Conservation (phyloP, 2,888 invertebrate genomes). For the Plemyria rubiginata region DNA sequence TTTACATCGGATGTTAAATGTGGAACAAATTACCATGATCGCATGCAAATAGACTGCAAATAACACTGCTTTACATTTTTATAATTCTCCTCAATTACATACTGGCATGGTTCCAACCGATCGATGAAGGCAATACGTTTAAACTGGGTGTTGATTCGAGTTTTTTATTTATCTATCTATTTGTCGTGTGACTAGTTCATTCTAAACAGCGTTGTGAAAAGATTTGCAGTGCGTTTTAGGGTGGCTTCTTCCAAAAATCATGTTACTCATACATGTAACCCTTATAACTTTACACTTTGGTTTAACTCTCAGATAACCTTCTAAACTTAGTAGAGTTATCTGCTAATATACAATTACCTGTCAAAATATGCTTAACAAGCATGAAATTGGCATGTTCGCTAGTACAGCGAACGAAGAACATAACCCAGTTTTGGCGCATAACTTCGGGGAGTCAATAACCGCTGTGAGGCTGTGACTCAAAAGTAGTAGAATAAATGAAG, state of each 20-base stretch:
- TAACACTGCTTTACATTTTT: constrained; percentile 1
- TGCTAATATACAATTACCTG: background rate
- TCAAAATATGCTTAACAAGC: constrained; percentile 1
- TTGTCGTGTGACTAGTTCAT: no score
- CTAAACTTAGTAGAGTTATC: no score
- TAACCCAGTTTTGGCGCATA: constrained; percentile 19
- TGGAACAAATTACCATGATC: constrained; percentile 18
- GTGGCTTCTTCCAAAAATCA: no score
- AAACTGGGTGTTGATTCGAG: no score
- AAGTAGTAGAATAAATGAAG: no score
- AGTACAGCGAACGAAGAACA: constrained; percentile 5
- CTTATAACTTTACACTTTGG: no score
- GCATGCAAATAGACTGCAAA: constrained; percentile 11
- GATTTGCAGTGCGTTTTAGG: no score
- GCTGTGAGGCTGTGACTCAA: constrained; percentile 23
- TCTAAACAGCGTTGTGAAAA: background rate
- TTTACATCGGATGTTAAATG: constrained; percentile 17
- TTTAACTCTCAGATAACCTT: no score
- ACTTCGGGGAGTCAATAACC: constrained; percentile 18
- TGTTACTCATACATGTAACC: no score
- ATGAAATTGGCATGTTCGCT: background rate
- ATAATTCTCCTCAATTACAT: background rate
- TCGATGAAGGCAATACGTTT: constrained; percentile 2
- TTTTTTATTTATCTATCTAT: no score
- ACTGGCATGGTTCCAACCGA: constrained; percentile 13